Evolutionary conservation across 2,888 invertebrate genomes (phyloP).

Genomic region (Leucoptera coffeella): DNA sequence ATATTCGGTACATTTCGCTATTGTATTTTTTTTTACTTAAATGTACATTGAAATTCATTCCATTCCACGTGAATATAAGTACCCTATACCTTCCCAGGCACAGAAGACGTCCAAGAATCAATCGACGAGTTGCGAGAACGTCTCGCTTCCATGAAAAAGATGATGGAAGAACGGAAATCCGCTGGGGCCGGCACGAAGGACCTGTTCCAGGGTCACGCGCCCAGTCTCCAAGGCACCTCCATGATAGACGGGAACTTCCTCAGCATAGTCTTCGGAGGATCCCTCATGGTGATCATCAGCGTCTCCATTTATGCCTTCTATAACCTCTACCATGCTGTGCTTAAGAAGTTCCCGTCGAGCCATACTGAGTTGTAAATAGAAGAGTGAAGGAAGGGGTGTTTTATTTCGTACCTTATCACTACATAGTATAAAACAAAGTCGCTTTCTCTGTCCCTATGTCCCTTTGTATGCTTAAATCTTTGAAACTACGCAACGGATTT

Average conservation of each 20-base stretch:
- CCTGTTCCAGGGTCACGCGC: constrained; percentile 37
- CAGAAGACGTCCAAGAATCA: constrained; percentile 56
- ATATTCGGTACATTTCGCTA: too few relatives aligned
- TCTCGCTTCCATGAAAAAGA: constrained; percentile 70
- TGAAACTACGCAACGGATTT: too few relatives aligned
- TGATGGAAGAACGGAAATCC: constrained; percentile 69
- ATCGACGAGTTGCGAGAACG: constrained; percentile 76
- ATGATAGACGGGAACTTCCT: constrained; percentile 80
- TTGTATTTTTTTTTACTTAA: too few relatives aligned
- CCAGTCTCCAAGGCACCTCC: constrained; percentile 44
- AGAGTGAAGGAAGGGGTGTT: too few relatives aligned
- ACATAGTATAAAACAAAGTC: too few relatives aligned
- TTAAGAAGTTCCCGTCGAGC: constrained; percentile 75
- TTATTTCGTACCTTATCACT: too few relatives aligned
- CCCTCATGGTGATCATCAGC: constrained; percentile 68
- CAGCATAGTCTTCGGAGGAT: constrained; percentile 75
- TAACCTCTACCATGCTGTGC: constrained; percentile 71
- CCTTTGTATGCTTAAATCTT: too few relatives aligned
- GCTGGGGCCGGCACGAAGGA: constrained; percentile 39
- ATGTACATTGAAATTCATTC: too few relatives aligned
- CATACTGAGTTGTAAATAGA: constrained; percentile 70
- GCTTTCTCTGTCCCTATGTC: too few relatives aligned
- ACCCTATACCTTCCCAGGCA: constrained; percentile 14
- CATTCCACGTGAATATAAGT: too few relatives aligned
- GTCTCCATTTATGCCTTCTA: constrained; percentile 84